These are phyloP conservation scores for Chrysogorgia sp. DNA, from an alignment of 92 coral and sea anemone species.

Conservation along the genomic window DNA sequence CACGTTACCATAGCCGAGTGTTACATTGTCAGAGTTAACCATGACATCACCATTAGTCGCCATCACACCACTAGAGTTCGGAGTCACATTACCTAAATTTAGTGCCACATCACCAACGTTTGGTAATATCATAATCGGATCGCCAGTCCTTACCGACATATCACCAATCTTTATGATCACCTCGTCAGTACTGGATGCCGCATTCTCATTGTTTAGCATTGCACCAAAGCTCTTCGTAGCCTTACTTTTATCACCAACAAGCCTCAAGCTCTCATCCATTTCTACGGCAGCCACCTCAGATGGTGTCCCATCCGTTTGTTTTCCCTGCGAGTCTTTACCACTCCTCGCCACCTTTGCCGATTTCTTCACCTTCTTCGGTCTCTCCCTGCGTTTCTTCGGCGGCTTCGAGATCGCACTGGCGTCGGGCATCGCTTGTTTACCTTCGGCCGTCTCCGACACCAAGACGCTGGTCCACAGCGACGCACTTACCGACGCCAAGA, in stretches of 20 bases:
- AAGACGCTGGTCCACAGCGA: too few species aligned
- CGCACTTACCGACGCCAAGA: constrained; percentile 28
- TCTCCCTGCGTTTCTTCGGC: constrained; percentile 35
- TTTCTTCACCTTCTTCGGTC: constrained; percentile 50
- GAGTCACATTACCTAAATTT: not conserved
- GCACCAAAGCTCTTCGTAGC: not conserved
- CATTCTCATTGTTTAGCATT: too few species aligned
- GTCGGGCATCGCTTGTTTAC: not conserved
- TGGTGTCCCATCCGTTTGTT: constrained; percentile 33
- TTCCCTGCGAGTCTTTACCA: constrained; percentile 25
- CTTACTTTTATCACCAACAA: not conserved
- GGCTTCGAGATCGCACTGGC: not conserved
- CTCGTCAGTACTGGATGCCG: too few species aligned
- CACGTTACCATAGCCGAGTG: too few species aligned
- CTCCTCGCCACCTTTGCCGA: too few species aligned
- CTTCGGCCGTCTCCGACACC: not conserved
- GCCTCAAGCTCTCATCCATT: not conserved
- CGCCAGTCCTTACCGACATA: too few species aligned
- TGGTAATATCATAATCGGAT: too few species aligned
- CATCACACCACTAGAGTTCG: not conserved
- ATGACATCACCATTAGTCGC: too few species aligned
- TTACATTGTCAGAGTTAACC: too few species aligned
- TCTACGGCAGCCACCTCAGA: constrained; percentile 26
- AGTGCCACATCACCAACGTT: too few species aligned
- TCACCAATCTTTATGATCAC: too few species aligned